Conservation (phyloP, 2,888 invertebrate species). For the Catotricha subobsoleta region DNA sequence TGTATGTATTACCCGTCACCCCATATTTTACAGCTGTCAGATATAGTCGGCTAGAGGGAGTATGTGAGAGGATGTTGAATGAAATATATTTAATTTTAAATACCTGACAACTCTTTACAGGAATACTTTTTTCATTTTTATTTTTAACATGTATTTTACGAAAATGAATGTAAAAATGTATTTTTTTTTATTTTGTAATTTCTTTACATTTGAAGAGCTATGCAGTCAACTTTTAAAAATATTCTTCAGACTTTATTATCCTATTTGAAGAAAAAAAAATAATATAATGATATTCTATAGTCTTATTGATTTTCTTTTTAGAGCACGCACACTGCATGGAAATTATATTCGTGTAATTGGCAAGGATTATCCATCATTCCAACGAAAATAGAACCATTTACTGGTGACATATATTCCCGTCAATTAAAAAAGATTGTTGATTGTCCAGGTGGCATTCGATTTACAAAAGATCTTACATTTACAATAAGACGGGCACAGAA, state of each 20-base stretch:
- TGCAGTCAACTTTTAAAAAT: not conserved
- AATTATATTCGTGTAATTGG: slow-evolving; percentile 19
- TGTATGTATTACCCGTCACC: no score
- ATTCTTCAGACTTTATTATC: no score
- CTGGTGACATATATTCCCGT: not conserved
- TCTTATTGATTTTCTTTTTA: slow-evolving; percentile 9
- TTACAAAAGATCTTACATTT: slow-evolving; percentile 18
- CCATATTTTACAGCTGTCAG: no score
- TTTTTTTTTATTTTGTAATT: not conserved
- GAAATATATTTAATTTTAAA: no score
- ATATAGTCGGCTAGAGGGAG: no score
- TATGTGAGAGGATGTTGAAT: no score
- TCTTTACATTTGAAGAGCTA: not conserved
- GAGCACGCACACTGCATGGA: slow-evolving; percentile 19
- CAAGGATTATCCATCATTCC: slow-evolving; percentile 14
- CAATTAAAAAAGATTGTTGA: slow-evolving; percentile 1
- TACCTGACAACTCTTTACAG: no score
- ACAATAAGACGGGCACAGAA: slow-evolving; percentile 25
- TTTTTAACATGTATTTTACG: not conserved
- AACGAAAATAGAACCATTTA: not conserved
- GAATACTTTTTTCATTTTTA: not conserved
- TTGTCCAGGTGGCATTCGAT: slow-evolving; percentile 15
- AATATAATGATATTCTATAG: not conserved
- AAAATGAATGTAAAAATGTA: not conserved
- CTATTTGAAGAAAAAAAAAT: not conserved